Base-by-base conservation (phyloP, 2,797 vertebrate species). In the Hippoglossus hippoglossus region DNA sequence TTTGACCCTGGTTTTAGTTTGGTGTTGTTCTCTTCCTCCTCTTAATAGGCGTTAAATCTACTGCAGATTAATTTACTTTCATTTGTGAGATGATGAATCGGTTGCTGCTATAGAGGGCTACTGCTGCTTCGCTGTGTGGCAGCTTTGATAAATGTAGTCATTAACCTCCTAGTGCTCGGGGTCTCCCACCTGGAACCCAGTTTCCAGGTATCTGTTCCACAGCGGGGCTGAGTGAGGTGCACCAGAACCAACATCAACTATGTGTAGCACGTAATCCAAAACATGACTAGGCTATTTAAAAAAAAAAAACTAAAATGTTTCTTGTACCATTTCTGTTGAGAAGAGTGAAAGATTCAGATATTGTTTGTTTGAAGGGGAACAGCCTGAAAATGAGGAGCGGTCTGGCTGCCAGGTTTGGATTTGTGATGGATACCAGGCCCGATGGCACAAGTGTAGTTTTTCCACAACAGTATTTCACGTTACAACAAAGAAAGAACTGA, bases 61-160 rank as follows among this genome's bases (percentile, higher is more conserved):
- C 71, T 79, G 86, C 82, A 87, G 90, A 93, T 91, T 89, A 85
- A 92, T 93, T 88, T 82, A 80, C 77, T 68, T 84, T 91, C 88
- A 85, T 89, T 85, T 55, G n/a, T 62, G 55, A 63, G 79, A 89
- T 93, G 90, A 93, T 92, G 86, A 88, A 92, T 91, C 34, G 28
- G 28, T 31, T 31, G n/a, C 80, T 79, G 41, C 80, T 71, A 54
- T 71, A 85, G 84, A 83, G 44, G 69, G 84, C 85, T 79, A 56
- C 91, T 81, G 84, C 84, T 72, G 87, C 85, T 86, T 87, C 88
- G 84, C 83, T 87, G 77, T 83, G 83, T 86, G 89, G 87, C 91
- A 92, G 86, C 80, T 89, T 83, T 93, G 90, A 92, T 91, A 81
- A 92, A 92, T 93, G 88, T 81, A 84, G 77, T 85, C 80, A 93